Percentiles rank a stretch among this genome's conserved stretches.
These are phyloP conservation scores for Dendrocincla tyrannina DNA, from an alignment of 2,797 vertebrate genomes.

Conservation along the genomic window DNA sequence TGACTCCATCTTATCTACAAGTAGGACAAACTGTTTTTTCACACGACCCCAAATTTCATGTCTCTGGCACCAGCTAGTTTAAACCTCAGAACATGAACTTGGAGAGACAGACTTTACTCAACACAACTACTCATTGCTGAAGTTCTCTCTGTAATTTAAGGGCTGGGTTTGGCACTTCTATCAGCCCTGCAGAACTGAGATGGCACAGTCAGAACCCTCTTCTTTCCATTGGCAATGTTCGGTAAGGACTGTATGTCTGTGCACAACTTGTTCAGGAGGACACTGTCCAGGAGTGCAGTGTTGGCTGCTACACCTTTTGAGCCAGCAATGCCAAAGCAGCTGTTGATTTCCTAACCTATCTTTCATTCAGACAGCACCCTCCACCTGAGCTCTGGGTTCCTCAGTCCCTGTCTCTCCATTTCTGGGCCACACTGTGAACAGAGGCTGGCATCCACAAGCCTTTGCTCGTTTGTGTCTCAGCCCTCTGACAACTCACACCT, in stretches of 20 bases:
- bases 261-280: neutral
- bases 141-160: neutral
- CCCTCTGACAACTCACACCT: neutral
- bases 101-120: neutral
- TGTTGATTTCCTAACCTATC: neutral
- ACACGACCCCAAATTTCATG: neutral
- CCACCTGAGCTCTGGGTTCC: neutral
- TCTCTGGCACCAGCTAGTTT: neutral
- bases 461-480: neutral
- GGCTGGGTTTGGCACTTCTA: neutral
- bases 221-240: neutral
- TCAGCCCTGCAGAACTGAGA: neutral
- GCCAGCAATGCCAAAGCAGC: neutral
- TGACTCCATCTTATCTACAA: neutral
- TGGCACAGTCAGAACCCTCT: neutral
- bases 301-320: neutral
- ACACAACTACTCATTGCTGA: neutral
- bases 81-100: neutral
- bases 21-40: neutral
- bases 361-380: neutral
- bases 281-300: neutral
- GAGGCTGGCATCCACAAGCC: neutral
- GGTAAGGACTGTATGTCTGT: neutral
- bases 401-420: neutral
- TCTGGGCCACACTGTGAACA: neutral